phyloP scores from a whole-genome alignment of 2,797 vertebrate species.

The Amazona finschi region DNA sequence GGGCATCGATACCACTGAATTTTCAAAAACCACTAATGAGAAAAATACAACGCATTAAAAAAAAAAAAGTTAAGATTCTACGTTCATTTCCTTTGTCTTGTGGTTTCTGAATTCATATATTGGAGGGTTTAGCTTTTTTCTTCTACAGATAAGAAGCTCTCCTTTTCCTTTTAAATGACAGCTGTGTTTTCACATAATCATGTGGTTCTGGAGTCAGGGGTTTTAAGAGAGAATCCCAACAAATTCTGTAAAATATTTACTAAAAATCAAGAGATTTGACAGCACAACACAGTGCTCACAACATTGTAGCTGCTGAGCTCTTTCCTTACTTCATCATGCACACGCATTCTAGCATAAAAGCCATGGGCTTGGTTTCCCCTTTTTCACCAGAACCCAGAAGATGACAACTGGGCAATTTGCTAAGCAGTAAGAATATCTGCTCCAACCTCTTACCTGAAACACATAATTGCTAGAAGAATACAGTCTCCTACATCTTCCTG shows the following conservation, averaged over 20 bases:
- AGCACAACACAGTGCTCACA: not conserved
- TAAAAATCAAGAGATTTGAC: not conserved
- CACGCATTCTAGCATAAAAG: not conserved
- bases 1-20: not conserved
- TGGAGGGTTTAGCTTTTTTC: not conserved
- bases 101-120: not conserved
- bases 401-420: accelerated
- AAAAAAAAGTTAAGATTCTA: not conserved
- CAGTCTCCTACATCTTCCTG: not conserved
- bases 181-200: not conserved
- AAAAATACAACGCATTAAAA: not conserved
- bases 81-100: not conserved
- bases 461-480: not conserved
- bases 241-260: not conserved
- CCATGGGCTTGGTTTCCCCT: not conserved
- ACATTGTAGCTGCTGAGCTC: not conserved
- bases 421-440: not conserved
- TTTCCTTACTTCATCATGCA: not conserved
- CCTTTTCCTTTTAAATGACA: not conserved
- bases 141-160: not conserved
- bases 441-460: constrained; percentile 39
- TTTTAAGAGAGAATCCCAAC: not conserved
- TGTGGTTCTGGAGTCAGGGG: accelerated
- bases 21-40: not conserved
- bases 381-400: not conserved